phyloP scores from a whole-genome alignment of 2,888 invertebrate genomes.

The Hybos culiciformis region DNA sequence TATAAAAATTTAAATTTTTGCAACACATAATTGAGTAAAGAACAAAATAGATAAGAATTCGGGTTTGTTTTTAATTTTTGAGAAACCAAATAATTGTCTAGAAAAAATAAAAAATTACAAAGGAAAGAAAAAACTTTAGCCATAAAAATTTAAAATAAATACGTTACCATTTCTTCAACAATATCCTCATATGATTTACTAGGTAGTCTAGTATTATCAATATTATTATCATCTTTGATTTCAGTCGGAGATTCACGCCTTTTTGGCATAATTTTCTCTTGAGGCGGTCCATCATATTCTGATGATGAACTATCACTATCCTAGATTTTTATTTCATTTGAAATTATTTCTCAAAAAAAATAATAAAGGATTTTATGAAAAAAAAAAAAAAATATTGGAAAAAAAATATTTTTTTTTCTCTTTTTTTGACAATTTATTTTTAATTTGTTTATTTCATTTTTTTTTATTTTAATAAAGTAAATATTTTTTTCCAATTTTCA shows the following conservation, averaged over 20 bases:
- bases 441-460: no score
- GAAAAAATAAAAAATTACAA: constrained; percentile 3
- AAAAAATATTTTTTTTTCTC: background rate
- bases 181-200: constrained; percentile 13
- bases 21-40: no score
- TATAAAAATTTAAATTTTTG: no score
- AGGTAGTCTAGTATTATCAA: constrained; percentile 4
- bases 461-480: no score
- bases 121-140: constrained; percentile 8
- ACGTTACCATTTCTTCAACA: constrained; percentile 11
- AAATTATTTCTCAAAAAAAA: constrained; percentile 3
- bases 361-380: background rate
- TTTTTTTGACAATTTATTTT: no score
- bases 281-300: background rate
- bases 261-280: background rate
- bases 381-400: constrained; percentile 4
- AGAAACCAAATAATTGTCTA: no score
- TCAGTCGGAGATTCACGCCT: background rate
- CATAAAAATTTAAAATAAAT: constrained; percentile 11
- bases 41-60: no score
- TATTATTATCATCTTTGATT: constrained; percentile 19
- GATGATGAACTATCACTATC: constrained; percentile 28
- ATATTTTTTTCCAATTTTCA: background rate
- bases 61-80: no score
- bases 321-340: constrained; percentile 28